Conservation (phyloP, 2,797 vertebrate species). For the Myotis planiceps region DNA sequence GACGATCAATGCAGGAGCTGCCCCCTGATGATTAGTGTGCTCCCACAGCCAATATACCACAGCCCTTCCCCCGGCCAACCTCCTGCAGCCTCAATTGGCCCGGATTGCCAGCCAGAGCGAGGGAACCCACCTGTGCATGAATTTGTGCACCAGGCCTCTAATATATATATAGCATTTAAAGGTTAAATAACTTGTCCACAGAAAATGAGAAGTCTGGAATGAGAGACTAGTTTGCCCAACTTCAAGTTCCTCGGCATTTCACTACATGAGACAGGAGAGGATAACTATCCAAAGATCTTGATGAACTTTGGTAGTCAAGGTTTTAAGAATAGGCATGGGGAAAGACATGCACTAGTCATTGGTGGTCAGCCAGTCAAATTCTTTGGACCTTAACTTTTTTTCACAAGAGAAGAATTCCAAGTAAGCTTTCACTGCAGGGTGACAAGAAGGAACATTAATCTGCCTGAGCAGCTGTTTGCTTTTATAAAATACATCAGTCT, state of each 20-base stretch:
- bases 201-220: background rate
- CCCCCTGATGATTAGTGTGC: too few relatives aligned
- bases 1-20: too few relatives aligned
- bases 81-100: too few relatives aligned
- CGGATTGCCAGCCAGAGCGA: too few relatives aligned
- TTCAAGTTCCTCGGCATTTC: background rate
- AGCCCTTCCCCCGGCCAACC: too few relatives aligned
- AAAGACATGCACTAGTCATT: background rate
- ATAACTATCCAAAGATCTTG: background rate
- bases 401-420: constrained; percentile 55
- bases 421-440: constrained; percentile 59
- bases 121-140: too few relatives aligned
- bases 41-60: too few relatives aligned
- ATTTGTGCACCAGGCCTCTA: too few relatives aligned
- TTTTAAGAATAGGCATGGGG: background rate
- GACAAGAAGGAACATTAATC: constrained; percentile 63
- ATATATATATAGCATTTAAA: background rate
- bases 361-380: constrained; percentile 46
- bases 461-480: constrained; percentile 71
- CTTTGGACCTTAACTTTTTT: constrained; percentile 41
- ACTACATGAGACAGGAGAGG: background rate
- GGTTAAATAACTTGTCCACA: background rate
- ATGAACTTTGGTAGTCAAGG: background rate
- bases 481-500: constrained; percentile 67
- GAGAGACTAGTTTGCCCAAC: background rate